A percentile compares a stretch with the other conserved stretches of the same genome.
Evolutionary conservation across 2,888 invertebrate species (phyloP).

Genomic region (Lymantria dispar): DNA sequence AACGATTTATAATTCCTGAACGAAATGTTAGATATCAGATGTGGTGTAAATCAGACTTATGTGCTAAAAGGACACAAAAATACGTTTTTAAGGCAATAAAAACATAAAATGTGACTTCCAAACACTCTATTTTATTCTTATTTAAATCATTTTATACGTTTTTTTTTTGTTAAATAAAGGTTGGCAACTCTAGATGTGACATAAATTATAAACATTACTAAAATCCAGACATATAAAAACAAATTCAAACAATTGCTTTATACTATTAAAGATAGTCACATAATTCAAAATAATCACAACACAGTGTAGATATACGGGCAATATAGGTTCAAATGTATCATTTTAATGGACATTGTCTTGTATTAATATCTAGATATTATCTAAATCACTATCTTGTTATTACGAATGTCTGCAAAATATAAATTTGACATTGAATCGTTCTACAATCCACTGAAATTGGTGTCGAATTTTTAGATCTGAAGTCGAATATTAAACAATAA

Average conservation of each 20-base stretch:
- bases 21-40: no score
- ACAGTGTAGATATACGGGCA: conserved; percentile 6
- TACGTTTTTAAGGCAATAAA: no score
- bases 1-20: no score
- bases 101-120: no score
- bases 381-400: conserved; percentile 29
- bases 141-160: no score
- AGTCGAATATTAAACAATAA: neutral
- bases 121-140: no score
- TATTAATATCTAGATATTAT: conserved; percentile 31
- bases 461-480: neutral
- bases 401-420: conserved; percentile 23
- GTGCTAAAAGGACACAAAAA: no score
- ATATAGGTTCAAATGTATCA: conserved; percentile 28
- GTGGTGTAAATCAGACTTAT: no score
- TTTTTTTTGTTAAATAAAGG: no score
- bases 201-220: neutral
- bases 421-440: conserved; percentile 14
- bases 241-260: neutral
- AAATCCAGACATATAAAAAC: neutral
- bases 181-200: no score
- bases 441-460: neutral
- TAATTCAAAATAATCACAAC: conserved; percentile 13
- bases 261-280: neutral
- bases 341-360: conserved; percentile 31